Base-by-base conservation (phyloP, 2,888 invertebrate species). In the Hirtodrosophila histrioides region DNA sequence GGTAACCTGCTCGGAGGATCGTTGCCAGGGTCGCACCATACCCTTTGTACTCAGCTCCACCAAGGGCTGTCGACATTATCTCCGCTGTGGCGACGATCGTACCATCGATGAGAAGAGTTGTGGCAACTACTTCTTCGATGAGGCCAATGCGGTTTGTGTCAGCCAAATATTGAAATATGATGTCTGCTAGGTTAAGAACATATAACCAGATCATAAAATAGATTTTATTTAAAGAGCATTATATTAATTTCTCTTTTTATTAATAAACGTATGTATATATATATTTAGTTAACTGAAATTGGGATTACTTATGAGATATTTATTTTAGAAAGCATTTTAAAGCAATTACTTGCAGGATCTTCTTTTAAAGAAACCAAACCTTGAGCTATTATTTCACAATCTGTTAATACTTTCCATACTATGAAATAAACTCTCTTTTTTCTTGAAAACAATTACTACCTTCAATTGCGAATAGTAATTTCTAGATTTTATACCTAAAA, bases 41-140 rank as follows among this genome's bases (percentile, higher is more conserved):
- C 58, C 50, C 0, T 87, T 89, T 53, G 90, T 90, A 0, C 60
- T 65, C 0, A 88, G 89, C 36, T 23, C 44, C 3, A 75, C 62
- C 0, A 69, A 54, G 11, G 89, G 88, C 3, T 90, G 90, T 51
- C 89, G 90, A 2, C 44, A 87, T 29, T 90, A 90, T 69, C 54
- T 88, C 3, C 63, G 78, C 5, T 90, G 90, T 45, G 12, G 39
- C 3, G 53, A 84, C 24, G 85, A 78, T 2, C 43, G 78, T 3
- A 81, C 72, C 0, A 29, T 65, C 11, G 69, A 66, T 0, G 80
- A 86, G 53, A 68, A 67, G 35, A 62, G 66, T 4, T 88, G 89
- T 23, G 85, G 84, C 50, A 90, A 90, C 48, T 61, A 31, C 29
- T 90, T 89, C 55, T 90, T 89, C 56, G 81, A 90, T 41, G 90